Conservation (phyloP, 2,113 vertebrate genomes). For the Zootoca vivipara region DNA sequence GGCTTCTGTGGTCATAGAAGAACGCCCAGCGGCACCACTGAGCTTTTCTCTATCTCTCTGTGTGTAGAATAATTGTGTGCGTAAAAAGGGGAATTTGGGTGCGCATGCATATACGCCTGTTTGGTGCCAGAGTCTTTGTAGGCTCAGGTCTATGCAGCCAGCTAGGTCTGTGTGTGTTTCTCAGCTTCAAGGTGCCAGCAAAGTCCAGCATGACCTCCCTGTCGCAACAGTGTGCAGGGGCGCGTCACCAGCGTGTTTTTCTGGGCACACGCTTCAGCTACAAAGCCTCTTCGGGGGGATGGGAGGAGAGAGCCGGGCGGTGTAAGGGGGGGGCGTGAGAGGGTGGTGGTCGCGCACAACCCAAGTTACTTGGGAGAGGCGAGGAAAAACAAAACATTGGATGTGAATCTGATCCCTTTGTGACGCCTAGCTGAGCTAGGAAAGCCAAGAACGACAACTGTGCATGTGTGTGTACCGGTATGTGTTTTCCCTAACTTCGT, state of each 20-base stretch:
- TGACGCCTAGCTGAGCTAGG: slow-evolving; percentile 7
- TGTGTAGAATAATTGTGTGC: not conserved
- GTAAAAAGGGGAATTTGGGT: not conserved
- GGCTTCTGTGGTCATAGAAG: not conserved
- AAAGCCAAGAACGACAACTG: not conserved
- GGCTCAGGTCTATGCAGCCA: not conserved
- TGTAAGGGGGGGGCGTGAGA: not conserved
- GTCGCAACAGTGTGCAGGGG: not conserved
- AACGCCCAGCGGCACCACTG: not conserved
- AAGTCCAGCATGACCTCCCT: not conserved
- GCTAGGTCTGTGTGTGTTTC: not conserved
- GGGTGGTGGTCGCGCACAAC: not conserved
- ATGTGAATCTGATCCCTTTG: slow-evolving; percentile 32
- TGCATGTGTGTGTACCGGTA: not conserved
- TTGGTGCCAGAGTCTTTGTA: not conserved
- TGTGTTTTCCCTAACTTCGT: slow-evolving; percentile 29
- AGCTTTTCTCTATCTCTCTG: not conserved
- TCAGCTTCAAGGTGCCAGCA: not conserved
- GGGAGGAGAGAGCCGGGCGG: not conserved
- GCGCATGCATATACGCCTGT: too few relatives aligned
- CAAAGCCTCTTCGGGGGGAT: not conserved
- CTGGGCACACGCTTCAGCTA: too few relatives aligned
- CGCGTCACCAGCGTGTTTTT: not conserved
- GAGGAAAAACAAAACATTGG: slow-evolving; percentile 46
- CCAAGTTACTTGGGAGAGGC: not conserved